These are phyloP conservation scores for Cephalotes varians DNA, from an alignment of 2,888 invertebrate species.

Conservation along the genomic window DNA sequence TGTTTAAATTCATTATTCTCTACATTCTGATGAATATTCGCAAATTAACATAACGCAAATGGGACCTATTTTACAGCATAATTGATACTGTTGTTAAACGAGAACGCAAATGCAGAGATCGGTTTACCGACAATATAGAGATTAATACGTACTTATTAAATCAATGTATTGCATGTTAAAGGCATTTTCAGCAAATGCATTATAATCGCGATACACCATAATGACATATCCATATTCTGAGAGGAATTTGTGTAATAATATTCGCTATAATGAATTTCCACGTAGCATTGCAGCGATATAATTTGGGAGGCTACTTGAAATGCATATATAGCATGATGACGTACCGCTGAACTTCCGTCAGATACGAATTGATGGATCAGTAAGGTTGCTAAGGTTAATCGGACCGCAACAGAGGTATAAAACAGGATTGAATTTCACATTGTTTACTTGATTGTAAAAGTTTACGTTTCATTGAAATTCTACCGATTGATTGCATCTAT, in stretches of 20 bases:
- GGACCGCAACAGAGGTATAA: neutral
- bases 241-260: conserved; percentile 42
- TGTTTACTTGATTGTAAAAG: neutral
- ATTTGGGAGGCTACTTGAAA: neutral
- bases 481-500: neutral
- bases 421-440: neutral
- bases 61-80: conserved; percentile 14
- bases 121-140: conserved; percentile 26
- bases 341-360: neutral
- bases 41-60: conserved; percentile 2
- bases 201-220: conserved; percentile 33
- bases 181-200: conserved; percentile 27
- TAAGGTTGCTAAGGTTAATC: neutral
- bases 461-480: neutral
- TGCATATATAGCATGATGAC: neutral
- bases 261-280: conserved; percentile 22
- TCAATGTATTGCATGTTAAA: conserved; percentile 41
- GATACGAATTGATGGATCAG: neutral
- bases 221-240: conserved; percentile 42
- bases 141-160: conserved; percentile 54
- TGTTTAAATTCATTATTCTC: conserved; percentile 13
- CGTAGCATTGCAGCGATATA: neutral
- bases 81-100: conserved; percentile 42
- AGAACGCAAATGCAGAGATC: conserved; percentile 9
- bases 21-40: neutral